Evolutionary conservation across 1,140 invertebrate genomes (phyloP).

Genomic region (Capitella teleta): DNA sequence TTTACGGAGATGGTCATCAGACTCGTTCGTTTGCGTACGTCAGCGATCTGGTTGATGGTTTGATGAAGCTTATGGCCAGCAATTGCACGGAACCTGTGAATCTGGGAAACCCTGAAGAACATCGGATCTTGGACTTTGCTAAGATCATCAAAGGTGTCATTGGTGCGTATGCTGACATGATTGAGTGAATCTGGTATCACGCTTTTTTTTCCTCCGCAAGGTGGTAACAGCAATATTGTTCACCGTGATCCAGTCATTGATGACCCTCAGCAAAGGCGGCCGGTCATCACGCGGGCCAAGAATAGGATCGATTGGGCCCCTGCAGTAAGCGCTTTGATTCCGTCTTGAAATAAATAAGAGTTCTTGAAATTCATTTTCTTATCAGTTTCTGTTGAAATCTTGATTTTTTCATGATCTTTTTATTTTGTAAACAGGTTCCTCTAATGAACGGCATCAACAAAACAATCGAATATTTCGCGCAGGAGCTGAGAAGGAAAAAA

Average conservation of each 20-base stretch:
- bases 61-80: slow-evolving; percentile 84
- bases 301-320: slow-evolving; percentile 82
- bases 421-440: slow-evolving; percentile 48
- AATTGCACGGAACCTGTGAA: slow-evolving; percentile 91
- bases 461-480: slow-evolving; percentile 83
- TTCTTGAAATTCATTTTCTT: not conserved
- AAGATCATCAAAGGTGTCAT: slow-evolving; percentile 68
- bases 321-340: slow-evolving; percentile 51
- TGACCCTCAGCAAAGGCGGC: slow-evolving; percentile 85
- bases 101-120: slow-evolving; percentile 95
- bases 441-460: slow-evolving; percentile 70
- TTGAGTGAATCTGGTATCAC: no score
- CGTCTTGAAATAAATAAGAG: not conserved
- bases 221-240: slow-evolving; percentile 70
- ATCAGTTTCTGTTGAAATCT: not conserved
- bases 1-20: slow-evolving; percentile 91
- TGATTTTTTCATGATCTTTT: not conserved
- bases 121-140: slow-evolving; percentile 93
- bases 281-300: slow-evolving; percentile 83
- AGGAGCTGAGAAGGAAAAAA: slow-evolving; percentile 53
- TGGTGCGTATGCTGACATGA: no score
- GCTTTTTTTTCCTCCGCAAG: slow-evolving; percentile 49
- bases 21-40: slow-evolving; percentile 98
- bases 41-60: slow-evolving; percentile 88
- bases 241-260: slow-evolving; percentile 70